Conservation (phyloP, 2,888 invertebrate genomes). For the Hydrotaea cyrtoneurina region DNA sequence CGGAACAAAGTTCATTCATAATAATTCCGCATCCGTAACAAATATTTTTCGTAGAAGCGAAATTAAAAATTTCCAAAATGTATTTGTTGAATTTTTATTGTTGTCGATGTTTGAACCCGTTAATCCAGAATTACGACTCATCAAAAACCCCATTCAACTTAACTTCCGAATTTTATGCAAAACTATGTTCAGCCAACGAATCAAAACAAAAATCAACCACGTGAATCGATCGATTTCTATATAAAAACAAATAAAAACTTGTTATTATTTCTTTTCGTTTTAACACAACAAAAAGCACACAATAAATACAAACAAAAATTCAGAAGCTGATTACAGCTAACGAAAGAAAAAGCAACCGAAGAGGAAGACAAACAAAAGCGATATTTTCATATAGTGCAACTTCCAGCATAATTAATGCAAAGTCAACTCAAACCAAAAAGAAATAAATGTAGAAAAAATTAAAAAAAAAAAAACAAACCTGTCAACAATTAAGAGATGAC, state of each 20-base stretch:
- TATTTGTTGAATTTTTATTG: no score
- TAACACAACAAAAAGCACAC: neutral
- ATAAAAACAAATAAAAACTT: constrained; percentile 3
- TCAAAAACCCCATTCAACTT: neutral
- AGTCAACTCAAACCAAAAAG: neutral
- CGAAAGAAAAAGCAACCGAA: neutral
- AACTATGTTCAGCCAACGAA: neutral
- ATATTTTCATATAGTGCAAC: neutral
- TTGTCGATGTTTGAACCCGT: neutral
- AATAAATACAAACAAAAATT: neutral
- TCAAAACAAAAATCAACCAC: constrained; percentile 15
- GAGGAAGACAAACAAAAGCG: neutral
- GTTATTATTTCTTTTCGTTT: neutral
- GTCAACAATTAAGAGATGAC: constrained; percentile 1
- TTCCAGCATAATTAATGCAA: neutral
- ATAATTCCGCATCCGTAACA: no score
- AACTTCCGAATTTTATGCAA: constrained; percentile 6
- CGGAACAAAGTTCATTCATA: no score
- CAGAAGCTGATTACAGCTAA: neutral
- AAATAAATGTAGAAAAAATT: no score
- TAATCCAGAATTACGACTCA: neutral
- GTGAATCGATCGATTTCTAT: neutral
- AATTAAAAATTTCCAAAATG: no score
- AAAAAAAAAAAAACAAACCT: neutral
- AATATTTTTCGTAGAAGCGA: no score